These are phyloP conservation scores for Scolopax rusticola DNA, from an alignment of 2,797 vertebrate species.

Conservation along the genomic window DNA sequence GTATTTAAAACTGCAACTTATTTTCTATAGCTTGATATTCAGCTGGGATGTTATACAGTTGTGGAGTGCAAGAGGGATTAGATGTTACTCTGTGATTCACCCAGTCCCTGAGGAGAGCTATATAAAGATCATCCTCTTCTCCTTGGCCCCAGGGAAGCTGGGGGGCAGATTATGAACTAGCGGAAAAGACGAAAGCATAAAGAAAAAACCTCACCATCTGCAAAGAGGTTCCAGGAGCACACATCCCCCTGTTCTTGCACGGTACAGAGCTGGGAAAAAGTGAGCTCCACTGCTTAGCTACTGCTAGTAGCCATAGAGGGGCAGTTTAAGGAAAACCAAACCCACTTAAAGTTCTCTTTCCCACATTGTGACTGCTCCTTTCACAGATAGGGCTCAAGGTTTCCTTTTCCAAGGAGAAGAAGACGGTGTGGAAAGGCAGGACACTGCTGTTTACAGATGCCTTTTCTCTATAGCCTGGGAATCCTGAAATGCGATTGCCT, in stretches of 20 bases:
- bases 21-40: slow-evolving; percentile 43
- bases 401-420: slow-evolving; percentile 18
- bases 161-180: slow-evolving; percentile 59
- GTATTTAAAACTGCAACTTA: neutral
- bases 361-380: neutral
- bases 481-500: slow-evolving; percentile 40
- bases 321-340: neutral
- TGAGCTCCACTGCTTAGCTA: neutral
- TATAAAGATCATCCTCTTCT: slow-evolving; percentile 65
- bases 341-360: neutral
- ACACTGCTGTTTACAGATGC: neutral
- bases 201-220: slow-evolving; percentile 18
- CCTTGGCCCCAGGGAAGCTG: slow-evolving; percentile 58
- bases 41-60: slow-evolving; percentile 31
- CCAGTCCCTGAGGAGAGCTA: slow-evolving; percentile 58
- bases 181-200: slow-evolving; percentile 11
- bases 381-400: neutral
- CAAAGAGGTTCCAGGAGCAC: slow-evolving; percentile 24
- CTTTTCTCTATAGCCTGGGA: slow-evolving; percentile 37
- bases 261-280: neutral
- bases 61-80: slow-evolving; percentile 43
- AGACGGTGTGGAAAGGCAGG: neutral
- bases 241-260: neutral
- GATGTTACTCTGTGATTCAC: slow-evolving; percentile 65
- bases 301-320: neutral